Conservation (phyloP, 2,888 invertebrate genomes). For the Pristionchus japonicus region DNA sequence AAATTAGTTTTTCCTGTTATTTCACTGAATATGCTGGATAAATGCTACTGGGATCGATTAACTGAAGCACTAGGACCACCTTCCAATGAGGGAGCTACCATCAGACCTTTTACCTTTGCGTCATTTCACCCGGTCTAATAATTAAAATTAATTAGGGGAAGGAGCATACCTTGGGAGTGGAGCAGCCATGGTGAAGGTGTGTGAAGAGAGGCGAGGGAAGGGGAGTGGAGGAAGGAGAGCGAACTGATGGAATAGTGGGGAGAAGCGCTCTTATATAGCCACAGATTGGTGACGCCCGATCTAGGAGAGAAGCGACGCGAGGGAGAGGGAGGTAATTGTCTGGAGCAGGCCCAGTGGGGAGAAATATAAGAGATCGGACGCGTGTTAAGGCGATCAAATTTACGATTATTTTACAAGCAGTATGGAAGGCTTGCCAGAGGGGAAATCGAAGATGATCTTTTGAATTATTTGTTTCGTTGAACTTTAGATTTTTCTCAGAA, state of each 20-base stretch:
- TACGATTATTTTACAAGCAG: neutral
- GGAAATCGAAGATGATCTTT: neutral
- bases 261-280: neutral
- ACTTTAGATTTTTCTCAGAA: too few relatives aligned
- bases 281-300: neutral
- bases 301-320: neutral
- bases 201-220: too few relatives aligned
- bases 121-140: slow-evolving; percentile 20
- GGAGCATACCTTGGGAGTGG: neutral
- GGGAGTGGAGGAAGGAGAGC: neutral
- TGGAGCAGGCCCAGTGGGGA: neutral
- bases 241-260: neutral
- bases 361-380: too few relatives aligned
- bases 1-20: too few relatives aligned
- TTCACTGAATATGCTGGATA: neutral
- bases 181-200: neutral
- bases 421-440: neutral
- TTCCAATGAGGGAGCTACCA: neutral
- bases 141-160: too few relatives aligned
- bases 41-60: neutral
- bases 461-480: too few relatives aligned
- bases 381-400: too few relatives aligned
- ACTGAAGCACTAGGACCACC: neutral
- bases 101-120: neutral
- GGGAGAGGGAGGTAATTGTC: neutral